A percentile compares a stretch with the other conserved stretches of the same genome.
Conservation (phyloP, 2,797 vertebrate genomes). For the Chromis chromis region DNA sequence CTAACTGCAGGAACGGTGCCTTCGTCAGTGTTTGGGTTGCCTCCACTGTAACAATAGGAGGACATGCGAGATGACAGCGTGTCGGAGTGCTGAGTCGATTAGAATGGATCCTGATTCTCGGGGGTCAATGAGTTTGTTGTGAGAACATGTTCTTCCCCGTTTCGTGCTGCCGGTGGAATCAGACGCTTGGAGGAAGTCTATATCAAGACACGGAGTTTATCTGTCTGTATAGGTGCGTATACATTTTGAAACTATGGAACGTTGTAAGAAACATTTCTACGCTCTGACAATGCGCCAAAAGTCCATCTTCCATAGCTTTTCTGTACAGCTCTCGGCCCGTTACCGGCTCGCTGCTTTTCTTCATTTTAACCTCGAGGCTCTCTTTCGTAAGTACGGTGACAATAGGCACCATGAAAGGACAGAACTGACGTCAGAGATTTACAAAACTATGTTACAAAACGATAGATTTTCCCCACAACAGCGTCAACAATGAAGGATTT, state of each 20-base stretch:
- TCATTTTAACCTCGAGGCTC: background rate
- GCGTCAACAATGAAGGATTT: background rate
- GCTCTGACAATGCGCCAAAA: no score
- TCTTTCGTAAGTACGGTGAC: no score
- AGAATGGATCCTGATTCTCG: slow-evolving; percentile 26
- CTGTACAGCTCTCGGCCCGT: background rate
- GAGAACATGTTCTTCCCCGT: background rate
- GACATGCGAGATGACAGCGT: slow-evolving; percentile 18
- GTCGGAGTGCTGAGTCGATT: background rate
- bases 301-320: background rate
- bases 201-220: background rate
- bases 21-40: background rate
- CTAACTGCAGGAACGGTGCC: no score
- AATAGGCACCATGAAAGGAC: background rate
- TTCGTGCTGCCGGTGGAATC: background rate
- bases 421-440: background rate
- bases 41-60: slow-evolving; percentile 39
- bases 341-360: background rate
- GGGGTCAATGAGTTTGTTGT: slow-evolving; percentile 30
- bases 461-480: no score
- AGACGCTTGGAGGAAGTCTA: background rate
- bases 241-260: background rate
- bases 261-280: background rate
- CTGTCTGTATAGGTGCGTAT: no score
- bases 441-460: no score